Conservation (phyloP, 2,113 vertebrate species). For the Colius striatus region DNA sequence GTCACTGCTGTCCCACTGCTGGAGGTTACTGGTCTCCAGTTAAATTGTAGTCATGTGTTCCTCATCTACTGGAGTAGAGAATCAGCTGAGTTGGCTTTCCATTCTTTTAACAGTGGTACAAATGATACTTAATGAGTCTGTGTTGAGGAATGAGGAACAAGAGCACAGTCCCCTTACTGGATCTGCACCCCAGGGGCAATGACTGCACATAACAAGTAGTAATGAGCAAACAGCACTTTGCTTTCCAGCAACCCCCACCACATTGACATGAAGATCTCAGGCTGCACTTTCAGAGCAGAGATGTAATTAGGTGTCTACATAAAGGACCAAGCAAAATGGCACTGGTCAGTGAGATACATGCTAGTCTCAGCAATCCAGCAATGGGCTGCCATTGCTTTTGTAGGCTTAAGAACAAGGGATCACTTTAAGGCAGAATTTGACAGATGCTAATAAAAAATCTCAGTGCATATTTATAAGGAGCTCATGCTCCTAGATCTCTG, state of each 20-base stretch:
- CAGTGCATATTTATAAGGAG: background rate
- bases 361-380: background rate
- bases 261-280: background rate
- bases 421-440: background rate
- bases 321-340: background rate
- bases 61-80: background rate
- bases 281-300: background rate
- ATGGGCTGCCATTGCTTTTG: background rate
- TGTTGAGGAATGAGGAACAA: background rate
- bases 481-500: background rate
- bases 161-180: too few relatives aligned
- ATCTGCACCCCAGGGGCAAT: background rate
- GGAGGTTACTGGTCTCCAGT: background rate
- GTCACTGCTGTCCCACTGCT: background rate
- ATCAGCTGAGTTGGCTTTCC: background rate
- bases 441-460: background rate
- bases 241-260: background rate
- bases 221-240: background rate
- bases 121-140: background rate
- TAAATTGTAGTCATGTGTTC: background rate
- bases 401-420: background rate
- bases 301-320: background rate
- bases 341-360: accelerated
- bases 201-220: background rate
- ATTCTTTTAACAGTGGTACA: background rate